Evolutionary conservation across 2,888 invertebrate species (phyloP), one percentile per base, ranked within the genome.

Genomic region (Poecilobothrus nobilitatus): DNA sequence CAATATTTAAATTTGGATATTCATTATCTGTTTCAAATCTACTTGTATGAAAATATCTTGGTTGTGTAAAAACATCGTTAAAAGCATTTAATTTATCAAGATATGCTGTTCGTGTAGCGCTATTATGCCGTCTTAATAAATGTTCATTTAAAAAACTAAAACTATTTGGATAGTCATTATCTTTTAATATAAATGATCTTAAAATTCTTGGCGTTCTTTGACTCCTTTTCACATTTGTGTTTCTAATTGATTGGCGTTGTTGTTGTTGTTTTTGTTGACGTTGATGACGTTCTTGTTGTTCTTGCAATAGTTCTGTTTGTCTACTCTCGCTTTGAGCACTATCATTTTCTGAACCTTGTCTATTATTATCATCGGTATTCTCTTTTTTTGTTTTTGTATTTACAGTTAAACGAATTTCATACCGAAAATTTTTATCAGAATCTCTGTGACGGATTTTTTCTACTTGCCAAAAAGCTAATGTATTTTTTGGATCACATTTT

Each of bases 371-470:
- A 15, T 41, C 41, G 2, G 1, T 9, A 44, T 34, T 66, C 2
- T 27, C 27, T 4, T 63, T 41, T 64, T 63, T 34, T n/a, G n/a
- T 66, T 33, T 74, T 68, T 3, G 86, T 84, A 68, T 87, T 86
- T 9, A 90, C 85, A 5, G 87, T 88, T 75, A 88, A 89, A 75
- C 89, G 88, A 71, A 89, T 79, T 78, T 90, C 90, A 75, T 88
- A 89, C 73, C 83, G 84, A 79, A 81, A 82, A 73, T 83, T 80
- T 76, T 84, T 78, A 71, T 80, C 74, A 1, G 79, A 77, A 73
- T 87, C 86, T 69, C 86, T 83, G 77, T 90, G 90, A 63, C 89
- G 81, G 67, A 89, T 85, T 67, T 89, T 84, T 78, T 88, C 88
- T 5, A 90, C 88, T 0, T 87, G 86, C 90, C 90, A 90, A 69